Evolutionary conservation across 2,888 invertebrate genomes (phyloP).

Genomic region (Ormyrus nitidulus): DNA sequence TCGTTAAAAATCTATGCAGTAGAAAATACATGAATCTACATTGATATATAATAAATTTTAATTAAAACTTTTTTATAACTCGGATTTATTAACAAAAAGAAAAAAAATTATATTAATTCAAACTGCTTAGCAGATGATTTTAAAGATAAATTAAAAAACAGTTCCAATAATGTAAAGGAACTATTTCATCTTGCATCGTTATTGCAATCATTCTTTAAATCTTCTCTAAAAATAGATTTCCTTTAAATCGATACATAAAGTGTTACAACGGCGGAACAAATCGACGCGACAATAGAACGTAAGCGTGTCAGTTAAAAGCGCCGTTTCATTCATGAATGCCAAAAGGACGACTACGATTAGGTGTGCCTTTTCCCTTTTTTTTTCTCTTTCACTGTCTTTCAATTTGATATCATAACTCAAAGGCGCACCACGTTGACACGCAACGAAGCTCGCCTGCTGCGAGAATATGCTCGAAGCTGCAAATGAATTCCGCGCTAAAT

Average conservation of each 20-base stretch:
- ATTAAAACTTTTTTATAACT: not conserved
- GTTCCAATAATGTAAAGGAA: too few relatives aligned
- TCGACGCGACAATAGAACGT: slow-evolving; percentile 36
- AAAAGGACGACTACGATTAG: slow-evolving; percentile 11
- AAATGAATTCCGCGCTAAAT: too few relatives aligned
- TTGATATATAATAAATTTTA: not conserved
- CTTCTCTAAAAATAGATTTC: slow-evolving; percentile 8
- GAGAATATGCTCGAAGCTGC: not conserved
- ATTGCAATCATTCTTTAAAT: not conserved
- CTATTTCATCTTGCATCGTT: too few relatives aligned
- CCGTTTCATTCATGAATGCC: slow-evolving; percentile 27
- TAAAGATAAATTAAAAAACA: too few relatives aligned
- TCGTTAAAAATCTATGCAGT: too few relatives aligned
- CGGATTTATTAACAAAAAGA: too few relatives aligned
- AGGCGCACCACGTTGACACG: not conserved
- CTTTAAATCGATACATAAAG: slow-evolving; percentile 34
- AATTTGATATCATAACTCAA: not conserved
- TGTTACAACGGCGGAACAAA: slow-evolving; percentile 40
- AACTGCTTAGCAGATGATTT: too few relatives aligned
- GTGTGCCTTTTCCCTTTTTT: not conserved
- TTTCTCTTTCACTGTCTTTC: slow-evolving; percentile 2
- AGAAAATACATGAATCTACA: too few relatives aligned
- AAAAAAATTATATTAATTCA: too few relatives aligned
- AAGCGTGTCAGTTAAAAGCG: not conserved
- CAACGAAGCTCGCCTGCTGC: not conserved